Base-by-base conservation (phyloP, 1,140 invertebrate species). In the Drosophila santomea region DNA sequence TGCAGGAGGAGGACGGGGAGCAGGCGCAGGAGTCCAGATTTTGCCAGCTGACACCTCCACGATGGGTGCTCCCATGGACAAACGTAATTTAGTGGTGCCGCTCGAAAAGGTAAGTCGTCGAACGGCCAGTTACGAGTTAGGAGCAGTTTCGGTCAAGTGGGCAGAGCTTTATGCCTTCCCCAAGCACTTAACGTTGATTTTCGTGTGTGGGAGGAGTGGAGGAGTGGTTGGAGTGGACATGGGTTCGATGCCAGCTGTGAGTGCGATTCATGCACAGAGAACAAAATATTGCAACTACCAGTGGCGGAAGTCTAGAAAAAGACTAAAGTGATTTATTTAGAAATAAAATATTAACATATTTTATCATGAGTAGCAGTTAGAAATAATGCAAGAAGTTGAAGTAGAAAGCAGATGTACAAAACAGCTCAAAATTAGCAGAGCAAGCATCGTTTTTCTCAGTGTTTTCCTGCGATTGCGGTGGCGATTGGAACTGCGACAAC, bases 21-120 rank as follows among this genome's bases (percentile, higher is more conserved):
- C 23, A 11, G 17, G 47, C 38, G 5, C 45, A 28, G 47, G 50
- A 45, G 28, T 15, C 11, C 54, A 3, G 2, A 15, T 15, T 32
- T 41, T 11, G 12, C 32, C 48, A 39, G 52, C 45, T 55, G 71
- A 69, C 57, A 82, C 48, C 47, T 45, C 47, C 36, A 73, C 71
- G 39, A 32, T 52, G 12, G 52, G 45, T 47, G 61, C 45, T 17
- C 68, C 84, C 69, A 52, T 85, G 69, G 89, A 89, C 83, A 72
- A 69, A 52, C 85, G 78, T 71, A 77, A 85, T 78, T 81, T 84
- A 62, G 74, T 90, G 63, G 82, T 93, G 66, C 92, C 93, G 56
- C 84, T 93, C 67, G 93, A 93, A 80, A 93, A 93, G 91, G 93
- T 93, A 78, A 85, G 90, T 67, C 38, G 52, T 69, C 58, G 38